A percentile compares a stretch with the other conserved stretches of the same genome.
These are phyloP conservation scores for Trichomalopsis sarcophagae DNA, from an alignment of 1,140 invertebrate genomes.

Conservation along the genomic window DNA sequence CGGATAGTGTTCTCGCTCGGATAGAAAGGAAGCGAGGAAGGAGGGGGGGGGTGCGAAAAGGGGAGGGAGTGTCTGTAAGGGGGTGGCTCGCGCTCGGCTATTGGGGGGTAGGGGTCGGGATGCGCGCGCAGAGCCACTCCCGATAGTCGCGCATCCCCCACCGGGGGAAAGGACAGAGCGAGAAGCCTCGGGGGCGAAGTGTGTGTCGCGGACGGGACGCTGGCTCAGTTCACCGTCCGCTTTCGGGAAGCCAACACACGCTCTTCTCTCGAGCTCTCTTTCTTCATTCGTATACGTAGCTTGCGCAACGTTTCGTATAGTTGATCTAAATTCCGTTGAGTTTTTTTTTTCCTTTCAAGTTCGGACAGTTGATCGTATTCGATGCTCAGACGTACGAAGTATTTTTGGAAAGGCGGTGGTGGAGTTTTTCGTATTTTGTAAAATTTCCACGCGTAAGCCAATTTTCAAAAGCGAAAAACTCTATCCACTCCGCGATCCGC, in stretches of 20 bases:
- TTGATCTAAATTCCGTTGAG: too few relatives aligned
- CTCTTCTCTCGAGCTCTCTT: constrained; percentile 28
- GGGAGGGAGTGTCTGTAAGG: background rate
- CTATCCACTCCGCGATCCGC: too few relatives aligned
- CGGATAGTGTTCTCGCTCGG: background rate
- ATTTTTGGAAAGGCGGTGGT: too few relatives aligned
- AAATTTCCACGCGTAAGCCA: too few relatives aligned
- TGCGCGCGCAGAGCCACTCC: constrained; percentile 62
- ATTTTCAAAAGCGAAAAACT: too few relatives aligned
- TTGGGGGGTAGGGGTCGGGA: constrained; percentile 44
- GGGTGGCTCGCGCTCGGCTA: background rate
- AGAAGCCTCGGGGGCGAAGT: constrained; percentile 56
- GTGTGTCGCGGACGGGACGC: constrained; percentile 51
- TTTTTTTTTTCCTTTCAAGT: too few relatives aligned
- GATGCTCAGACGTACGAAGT: too few relatives aligned
- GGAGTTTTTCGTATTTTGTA: too few relatives aligned
- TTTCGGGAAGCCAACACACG: constrained; percentile 55
- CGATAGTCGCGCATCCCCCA: constrained; percentile 56
- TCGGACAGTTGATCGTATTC: too few relatives aligned
- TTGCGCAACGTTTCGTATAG: too few relatives aligned
- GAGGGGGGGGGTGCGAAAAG: background rate
- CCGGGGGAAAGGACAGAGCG: constrained; percentile 45
- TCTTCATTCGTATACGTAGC: background rate
- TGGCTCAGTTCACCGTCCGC: constrained; percentile 61
- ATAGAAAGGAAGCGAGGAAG: background rate